Base-by-base conservation (phyloP, 2,797 vertebrate species). In the Onychomys leucogaster region DNA sequence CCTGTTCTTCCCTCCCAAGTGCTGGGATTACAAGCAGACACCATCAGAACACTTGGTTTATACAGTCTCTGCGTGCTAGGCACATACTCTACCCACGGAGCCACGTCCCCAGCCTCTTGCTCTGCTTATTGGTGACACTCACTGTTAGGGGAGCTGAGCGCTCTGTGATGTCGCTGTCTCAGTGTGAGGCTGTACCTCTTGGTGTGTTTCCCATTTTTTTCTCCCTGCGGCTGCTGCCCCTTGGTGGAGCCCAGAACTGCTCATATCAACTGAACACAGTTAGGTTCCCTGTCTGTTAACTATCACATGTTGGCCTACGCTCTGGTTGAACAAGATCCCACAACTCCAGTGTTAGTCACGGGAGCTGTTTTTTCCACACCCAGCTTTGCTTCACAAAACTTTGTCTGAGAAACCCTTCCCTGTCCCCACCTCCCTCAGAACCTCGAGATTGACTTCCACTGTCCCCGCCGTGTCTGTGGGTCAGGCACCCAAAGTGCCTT, bases 241-340 rank as follows among this genome's bases (percentile, higher is more conserved):
- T 41, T 63, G 49, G 5, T 2, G 19, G 37, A 14, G 27, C 1
- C 9, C 27, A 27, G 65, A 21, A 19, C 10, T 29, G 41, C 32
- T 27, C 3, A 34, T 21, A 0, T n/a, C 13, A 25, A 2, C 46
- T 32, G 63, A 34, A 7, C 19, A 27, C 67, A 59, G 46, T 52
- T 13, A 78, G 76, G 29, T 16, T 12, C 1, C 34, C 21, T 1
- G 2, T 37, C 46, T 29, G 55, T 5, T 21, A 41, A 32, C 67
- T 14, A 0, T 3, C 7, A 7, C 0, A 10, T 19, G 2, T 57
- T 57, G 19, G 34, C 32, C 34, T 0, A 0, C 1, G 46, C 34
- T 85, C 32, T 41, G 25, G 10, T 6, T 3, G 21, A 49, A 88
- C 7, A 59, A 29, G 27, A 16, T 29, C 43, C 25, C 61, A 46